These are phyloP conservation scores for Formica aserva DNA, from an alignment of 2,888 invertebrate genomes.

Conservation along the genomic window DNA sequence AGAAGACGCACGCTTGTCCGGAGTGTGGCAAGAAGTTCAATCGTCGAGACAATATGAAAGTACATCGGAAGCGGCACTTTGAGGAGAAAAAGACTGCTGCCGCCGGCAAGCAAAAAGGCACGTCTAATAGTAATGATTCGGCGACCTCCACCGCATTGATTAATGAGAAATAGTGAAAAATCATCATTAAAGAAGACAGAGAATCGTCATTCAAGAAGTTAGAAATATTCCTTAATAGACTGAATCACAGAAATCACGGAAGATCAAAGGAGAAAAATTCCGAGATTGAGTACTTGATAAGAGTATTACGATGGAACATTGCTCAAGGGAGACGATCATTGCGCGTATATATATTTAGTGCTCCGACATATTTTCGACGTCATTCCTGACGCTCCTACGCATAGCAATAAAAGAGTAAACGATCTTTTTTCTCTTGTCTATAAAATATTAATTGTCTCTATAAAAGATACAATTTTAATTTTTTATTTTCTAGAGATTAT, in stretches of 20 bases:
- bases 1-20: slow-evolving; percentile 84
- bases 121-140: slow-evolving; percentile 52
- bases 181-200: not conserved
- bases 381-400: slow-evolving; percentile 12
- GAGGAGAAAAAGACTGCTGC: slow-evolving; percentile 66
- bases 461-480: not conserved
- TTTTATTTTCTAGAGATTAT: not conserved
- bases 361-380: slow-evolving; percentile 18
- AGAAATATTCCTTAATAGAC: slow-evolving; percentile 14
- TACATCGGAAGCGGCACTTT: slow-evolving; percentile 83
- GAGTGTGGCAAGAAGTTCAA: slow-evolving; percentile 84
- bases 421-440: not conserved
- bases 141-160: slow-evolving; percentile 61
- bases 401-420: slow-evolving; percentile 17
- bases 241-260: not conserved
- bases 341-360: slow-evolving; percentile 27
- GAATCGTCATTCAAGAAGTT: not conserved
- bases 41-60: slow-evolving; percentile 85
- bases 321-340: slow-evolving; percentile 38
- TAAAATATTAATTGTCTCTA: not conserved
- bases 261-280: not conserved
- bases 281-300: slow-evolving; percentile 20
- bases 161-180: slow-evolving; percentile 72
- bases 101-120: slow-evolving; percentile 63
- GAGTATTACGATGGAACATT: slow-evolving; percentile 13